Conservation (phyloP, 2,888 invertebrate genomes). For the Neocrepidodera transversa region DNA sequence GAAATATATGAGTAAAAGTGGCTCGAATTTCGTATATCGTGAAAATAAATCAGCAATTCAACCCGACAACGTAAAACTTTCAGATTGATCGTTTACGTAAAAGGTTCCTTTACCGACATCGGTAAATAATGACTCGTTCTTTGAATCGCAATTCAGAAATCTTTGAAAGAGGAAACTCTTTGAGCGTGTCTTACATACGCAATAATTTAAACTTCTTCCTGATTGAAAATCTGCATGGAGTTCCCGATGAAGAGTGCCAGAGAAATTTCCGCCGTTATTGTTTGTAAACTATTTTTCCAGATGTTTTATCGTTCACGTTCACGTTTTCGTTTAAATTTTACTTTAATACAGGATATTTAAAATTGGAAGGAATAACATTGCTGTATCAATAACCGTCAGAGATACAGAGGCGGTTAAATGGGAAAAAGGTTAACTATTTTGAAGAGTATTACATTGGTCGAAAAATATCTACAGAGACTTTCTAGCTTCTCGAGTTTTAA, state of each 20-base stretch:
- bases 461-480: too few relatives aligned
- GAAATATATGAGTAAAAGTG: conserved; percentile 31
- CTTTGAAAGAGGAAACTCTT: conserved; percentile 20
- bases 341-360: too few relatives aligned
- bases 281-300: neutral
- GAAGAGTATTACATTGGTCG: too few relatives aligned
- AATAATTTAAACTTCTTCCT: conserved; percentile 23
- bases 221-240: conserved; percentile 22
- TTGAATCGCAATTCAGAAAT: conserved; percentile 45
- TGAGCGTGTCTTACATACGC: conserved; percentile 27
- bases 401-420: too few relatives aligned
- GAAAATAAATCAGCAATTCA: conserved; percentile 51
- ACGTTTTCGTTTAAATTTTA: too few relatives aligned
- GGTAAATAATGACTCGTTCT: conserved; percentile 47
- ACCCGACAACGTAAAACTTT: conserved; percentile 45
- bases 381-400: too few relatives aligned
- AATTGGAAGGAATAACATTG: too few relatives aligned
- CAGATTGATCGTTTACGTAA: conserved; percentile 51
- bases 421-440: too few relatives aligned
- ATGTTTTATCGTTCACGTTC: conserved; percentile 8
- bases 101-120: conserved; percentile 46
- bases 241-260: conserved; percentile 9
- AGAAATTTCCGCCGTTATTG: conserved; percentile 1
- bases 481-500: too few relatives aligned
- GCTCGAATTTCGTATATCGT: conserved; percentile 41